Evolutionary conservation across 2,888 invertebrate genomes (phyloP).

Genomic region (Litoditis marina): DNA sequence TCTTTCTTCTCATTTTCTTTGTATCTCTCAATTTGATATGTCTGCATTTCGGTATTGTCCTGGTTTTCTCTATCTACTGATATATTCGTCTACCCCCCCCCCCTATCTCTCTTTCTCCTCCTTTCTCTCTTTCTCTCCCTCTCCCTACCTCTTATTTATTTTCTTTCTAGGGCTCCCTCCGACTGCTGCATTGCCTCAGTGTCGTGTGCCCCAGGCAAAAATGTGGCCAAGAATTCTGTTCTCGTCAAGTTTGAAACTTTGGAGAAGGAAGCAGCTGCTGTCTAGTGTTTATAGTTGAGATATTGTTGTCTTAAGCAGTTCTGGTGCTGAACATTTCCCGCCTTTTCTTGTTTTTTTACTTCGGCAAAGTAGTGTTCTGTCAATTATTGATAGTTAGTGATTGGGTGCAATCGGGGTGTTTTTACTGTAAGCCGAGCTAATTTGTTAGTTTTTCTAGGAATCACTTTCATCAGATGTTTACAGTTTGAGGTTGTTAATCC

Average conservation of each 20-base stretch:
- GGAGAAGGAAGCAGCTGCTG: conserved; percentile 3
- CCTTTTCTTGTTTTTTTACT: too few species aligned
- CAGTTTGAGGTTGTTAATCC: too few species aligned
- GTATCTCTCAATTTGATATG: background rate
- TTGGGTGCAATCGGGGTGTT: too few species aligned
- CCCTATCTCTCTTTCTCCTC: background rate
- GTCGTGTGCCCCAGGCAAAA: conserved; percentile 49
- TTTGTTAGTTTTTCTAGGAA: too few species aligned
- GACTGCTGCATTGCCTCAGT: conserved; percentile 50
- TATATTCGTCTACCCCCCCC: too few species aligned
- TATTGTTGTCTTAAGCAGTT: background rate
- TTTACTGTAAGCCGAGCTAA: too few species aligned
- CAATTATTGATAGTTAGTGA: too few species aligned
- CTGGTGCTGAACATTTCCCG: conserved; percentile 3
- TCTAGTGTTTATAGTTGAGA: background rate
- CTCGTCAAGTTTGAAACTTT: conserved; percentile 44
- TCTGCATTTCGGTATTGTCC: too few species aligned
- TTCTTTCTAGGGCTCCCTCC: conserved; percentile 61
- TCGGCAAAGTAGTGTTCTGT: too few species aligned
- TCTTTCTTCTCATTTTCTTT: background rate
- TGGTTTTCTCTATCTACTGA: too few species aligned
- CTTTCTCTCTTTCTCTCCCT: conserved; percentile 61
- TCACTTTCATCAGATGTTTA: too few species aligned
- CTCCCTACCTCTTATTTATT: background rate
- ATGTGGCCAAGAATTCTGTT: conserved; percentile 53